Evolutionary conservation across 2,888 invertebrate genomes (phyloP), one percentile per base, ranked within the genome.

Genomic region (Heliconius erato): DNA sequence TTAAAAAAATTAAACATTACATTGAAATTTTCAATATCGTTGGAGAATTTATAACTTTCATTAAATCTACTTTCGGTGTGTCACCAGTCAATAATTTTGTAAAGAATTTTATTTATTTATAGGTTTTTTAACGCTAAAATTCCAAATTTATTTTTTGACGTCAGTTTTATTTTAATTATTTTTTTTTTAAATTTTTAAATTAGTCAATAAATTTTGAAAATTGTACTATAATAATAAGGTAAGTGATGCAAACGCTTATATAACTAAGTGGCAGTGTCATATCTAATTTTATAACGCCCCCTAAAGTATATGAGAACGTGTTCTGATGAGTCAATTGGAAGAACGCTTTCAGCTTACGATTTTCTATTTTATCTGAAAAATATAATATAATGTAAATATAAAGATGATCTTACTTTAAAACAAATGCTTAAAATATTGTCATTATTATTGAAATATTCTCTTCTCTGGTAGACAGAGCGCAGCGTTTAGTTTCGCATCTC

Each of bases 201-300:
- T 88, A 94, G 83, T 94, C 94, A 35, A 95, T 90, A 85, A 94
- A 94, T 86, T 95, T 95, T 0, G 94, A 93, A 84, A 95, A 95
- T 85, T 95, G 95, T 87, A 95, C 92, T 35, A 93, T 89, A 65
- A 95, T 94, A 65, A 95, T 92, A 0, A 95, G 87, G 81, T 95
- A 95, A 0, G 95, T 94, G 3, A 93, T 92, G 85, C 95, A 95
- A 7, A 95, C 89, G 79, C 93, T 94, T 72, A 91, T 88, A 84
- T 94, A 95, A 84, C 91, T 94, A 0, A 95, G 89, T 4, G 95
- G 95, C 5, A 95, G 85, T 0, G 93, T 91, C 94, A 95, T 94
- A 83, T 94, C 91, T 16, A 95, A 89, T 49, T 89, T 89, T 82
- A 95, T 90, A 68, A 94, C 90, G 0, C 94, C 94, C 82, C 91